A percentile compares a stretch with the other conserved stretches of the same genome.
Evolutionary conservation across 2,888 invertebrate species (phyloP).

Genomic region (Tipula confusa): DNA sequence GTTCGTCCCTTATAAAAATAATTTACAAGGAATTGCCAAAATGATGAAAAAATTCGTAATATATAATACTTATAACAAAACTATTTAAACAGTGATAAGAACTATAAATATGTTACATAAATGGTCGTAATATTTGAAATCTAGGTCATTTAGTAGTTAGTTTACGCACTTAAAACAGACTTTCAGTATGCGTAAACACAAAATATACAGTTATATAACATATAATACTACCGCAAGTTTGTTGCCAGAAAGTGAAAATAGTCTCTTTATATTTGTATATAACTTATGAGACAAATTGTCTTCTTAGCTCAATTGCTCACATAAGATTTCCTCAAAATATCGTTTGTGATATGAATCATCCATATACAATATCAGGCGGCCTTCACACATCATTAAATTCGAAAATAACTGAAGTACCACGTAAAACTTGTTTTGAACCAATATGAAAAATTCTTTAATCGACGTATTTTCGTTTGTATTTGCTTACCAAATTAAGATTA

Average conservation of each 20-base stretch:
- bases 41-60: no score
- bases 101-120: background rate
- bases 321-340: background rate
- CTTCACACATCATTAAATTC: background rate
- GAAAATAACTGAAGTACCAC: background rate
- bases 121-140: background rate
- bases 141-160: background rate
- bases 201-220: no score
- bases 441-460: background rate
- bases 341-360: background rate
- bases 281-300: background rate
- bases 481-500: background rate
- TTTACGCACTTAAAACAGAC: background rate
- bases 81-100: no score
- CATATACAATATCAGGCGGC: no score
- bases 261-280: background rate
- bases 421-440: background rate
- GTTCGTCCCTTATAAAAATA: background rate
- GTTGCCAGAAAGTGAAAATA: background rate
- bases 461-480: no score
- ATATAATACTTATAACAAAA: no score
- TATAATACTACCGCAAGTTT: no score
- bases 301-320: background rate
- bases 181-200: background rate
- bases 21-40: no score